Conservation (phyloP, 2,797 vertebrate species). For the Spondyliosoma cantharus region DNA sequence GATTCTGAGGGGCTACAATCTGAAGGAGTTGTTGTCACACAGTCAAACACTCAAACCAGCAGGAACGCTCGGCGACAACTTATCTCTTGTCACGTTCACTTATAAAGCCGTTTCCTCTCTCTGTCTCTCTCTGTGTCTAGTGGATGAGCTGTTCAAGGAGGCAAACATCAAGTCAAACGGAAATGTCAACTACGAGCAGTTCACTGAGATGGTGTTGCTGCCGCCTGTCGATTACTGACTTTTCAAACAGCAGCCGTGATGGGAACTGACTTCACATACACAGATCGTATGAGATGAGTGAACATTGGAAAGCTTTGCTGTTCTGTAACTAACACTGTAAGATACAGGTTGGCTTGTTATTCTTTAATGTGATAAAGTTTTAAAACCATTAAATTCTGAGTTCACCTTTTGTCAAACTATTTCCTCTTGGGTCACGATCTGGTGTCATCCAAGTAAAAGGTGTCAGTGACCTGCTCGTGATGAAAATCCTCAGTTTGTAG, state of each 20-base stretch:
- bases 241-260: neutral
- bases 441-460: no score
- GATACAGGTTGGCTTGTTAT: neutral
- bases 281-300: neutral
- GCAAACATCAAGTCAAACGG: slow-evolving; percentile 87
- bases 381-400: neutral
- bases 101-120: slow-evolving; percentile 18
- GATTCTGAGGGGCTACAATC: neutral
- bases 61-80: neutral
- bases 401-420: neutral
- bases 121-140: slow-evolving; percentile 72
- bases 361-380: neutral
- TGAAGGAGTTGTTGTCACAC: slow-evolving; percentile 4
- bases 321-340: neutral
- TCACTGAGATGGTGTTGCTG: slow-evolving; percentile 87
- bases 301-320: neutral
- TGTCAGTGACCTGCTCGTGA: no score
- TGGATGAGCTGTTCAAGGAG: slow-evolving; percentile 92
- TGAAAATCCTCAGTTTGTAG: no score
- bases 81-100: neutral
- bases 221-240: slow-evolving; percentile 88
- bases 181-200: slow-evolving; percentile 89
- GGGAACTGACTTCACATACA: neutral
- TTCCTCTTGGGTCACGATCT: no score
- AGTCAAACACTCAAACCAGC: slow-evolving; percentile 13